Base-by-base conservation (phyloP, 37 sponge, comb jelly and placozoan species). In the Halisarca cf. caerulea region DNA sequence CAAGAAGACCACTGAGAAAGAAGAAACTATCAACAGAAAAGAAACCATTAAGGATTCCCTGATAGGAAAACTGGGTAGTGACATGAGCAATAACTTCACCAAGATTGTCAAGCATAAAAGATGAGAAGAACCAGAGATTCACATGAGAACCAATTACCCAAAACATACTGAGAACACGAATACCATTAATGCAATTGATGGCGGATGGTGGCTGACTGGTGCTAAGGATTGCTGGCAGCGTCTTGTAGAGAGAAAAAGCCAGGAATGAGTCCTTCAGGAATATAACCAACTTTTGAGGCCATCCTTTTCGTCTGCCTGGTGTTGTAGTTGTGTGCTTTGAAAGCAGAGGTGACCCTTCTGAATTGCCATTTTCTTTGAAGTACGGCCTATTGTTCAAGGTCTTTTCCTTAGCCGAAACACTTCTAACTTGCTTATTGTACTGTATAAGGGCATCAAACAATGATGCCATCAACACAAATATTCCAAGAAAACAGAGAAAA, bases 111-210 rank as follows among this genome's bases (percentile, higher is more conserved):
- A 78, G 32, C 25, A 33, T 28, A 18, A 0, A 4, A 23, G 69
- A 27, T 21, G n/a, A 7, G 20, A 89, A 27, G 0, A 47, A 27
- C 69, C 51, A 84, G 14, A 88, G 27, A 58, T 80, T 87, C 21
- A 78, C 69, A 59, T 94, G 95, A 24, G 83, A 80, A 20, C 85
- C 20, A 41, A 94, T 91, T 0, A 94, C 91, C 95, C 95, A 94
- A 55, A 85, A 88, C 91, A 94, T 94, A 61, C 92, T 88, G 17
- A 94, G 58, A 17, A 84, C 83, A 23, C 95, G 88, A 72, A 94
- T 86, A 1, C 95, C 95, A 75, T 94, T 91, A n/a, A 94, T 60
- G 53, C 92, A 85, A 23, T 69, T 80, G 78, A 94, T 89, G 33
- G 90, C 90, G 39, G 57, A 23, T 17, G 87, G 70, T 35, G 93